These are phyloP conservation scores for Autographa pulchrina DNA, from an alignment of 2,888 invertebrate species.

Conservation along the genomic window DNA sequence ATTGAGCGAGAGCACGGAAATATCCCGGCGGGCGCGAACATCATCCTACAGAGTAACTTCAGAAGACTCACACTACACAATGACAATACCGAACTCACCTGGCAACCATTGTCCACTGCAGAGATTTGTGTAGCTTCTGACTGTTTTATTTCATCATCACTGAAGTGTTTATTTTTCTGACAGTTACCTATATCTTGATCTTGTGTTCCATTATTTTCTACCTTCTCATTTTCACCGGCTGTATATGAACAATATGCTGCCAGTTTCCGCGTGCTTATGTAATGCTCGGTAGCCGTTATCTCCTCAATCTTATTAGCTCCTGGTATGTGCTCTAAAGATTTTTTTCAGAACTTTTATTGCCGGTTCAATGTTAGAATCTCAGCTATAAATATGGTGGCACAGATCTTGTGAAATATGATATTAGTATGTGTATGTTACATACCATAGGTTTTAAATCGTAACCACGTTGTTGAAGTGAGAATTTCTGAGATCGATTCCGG, in stretches of 20 bases:
- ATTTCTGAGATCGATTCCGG: neutral
- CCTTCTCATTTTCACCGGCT: conserved; percentile 41
- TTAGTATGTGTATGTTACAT: conserved; percentile 3
- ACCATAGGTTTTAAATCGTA: neutral
- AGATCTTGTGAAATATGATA: conserved; percentile 36
- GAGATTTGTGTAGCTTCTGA: neutral
- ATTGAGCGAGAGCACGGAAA: conserved; percentile 76
- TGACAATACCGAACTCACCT: neutral
- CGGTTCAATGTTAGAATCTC: conserved; percentile 38
- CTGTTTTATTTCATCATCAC: neutral
- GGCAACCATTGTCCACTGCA: neutral
- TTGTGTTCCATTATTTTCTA: neutral
- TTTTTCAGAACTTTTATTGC: conserved; percentile 44
- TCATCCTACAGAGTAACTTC: conserved; percentile 21
- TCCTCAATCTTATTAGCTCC: conserved; percentile 34
- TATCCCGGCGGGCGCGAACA: conserved; percentile 48
- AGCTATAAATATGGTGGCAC: conserved; percentile 38
- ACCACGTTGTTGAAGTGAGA: neutral
- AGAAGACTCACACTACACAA: conserved; percentile 40
- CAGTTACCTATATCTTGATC: neutral
- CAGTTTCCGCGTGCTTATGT: conserved; percentile 76
- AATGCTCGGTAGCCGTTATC: conserved; percentile 58
- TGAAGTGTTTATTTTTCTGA: neutral
- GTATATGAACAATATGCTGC: conserved; percentile 61
- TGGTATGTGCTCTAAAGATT: conserved; percentile 45